phyloP scores from a whole-genome alignment of 2,113 vertebrate genomes.

The Misgurnus mizolepis region DNA sequence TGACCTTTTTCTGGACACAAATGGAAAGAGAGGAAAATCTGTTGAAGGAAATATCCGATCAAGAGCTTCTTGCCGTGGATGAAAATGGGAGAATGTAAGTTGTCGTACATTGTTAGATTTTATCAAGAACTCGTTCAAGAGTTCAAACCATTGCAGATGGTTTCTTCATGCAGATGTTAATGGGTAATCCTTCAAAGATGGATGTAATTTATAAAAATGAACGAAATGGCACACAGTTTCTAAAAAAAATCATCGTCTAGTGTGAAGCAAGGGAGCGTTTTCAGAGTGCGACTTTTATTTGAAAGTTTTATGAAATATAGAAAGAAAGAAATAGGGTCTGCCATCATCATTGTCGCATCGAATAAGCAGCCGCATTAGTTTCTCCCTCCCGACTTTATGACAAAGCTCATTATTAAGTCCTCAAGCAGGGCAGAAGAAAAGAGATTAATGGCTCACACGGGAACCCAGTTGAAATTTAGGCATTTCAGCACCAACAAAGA shows the following conservation, averaged over 20 bases:
- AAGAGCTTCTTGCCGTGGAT: conserved; percentile 69
- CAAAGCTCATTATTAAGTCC: conserved; percentile 26
- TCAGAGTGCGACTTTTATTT: conserved; percentile 16
- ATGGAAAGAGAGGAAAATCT: conserved; percentile 72
- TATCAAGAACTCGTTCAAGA: conserved; percentile 5
- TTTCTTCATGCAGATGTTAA: conserved; percentile 33
- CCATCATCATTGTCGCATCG: not conserved
- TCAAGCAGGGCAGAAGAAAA: conserved; percentile 18
- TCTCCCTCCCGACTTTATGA: conserved; percentile 4
- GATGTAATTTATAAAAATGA: conserved; percentile 18
- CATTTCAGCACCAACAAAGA: not conserved
- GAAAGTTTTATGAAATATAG: conserved; percentile 36
- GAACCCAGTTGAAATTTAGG: conserved; percentile 9
- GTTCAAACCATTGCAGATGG: conserved; percentile 28
- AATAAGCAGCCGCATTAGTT: conserved; percentile 18
- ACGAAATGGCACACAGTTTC: conserved; percentile 13
- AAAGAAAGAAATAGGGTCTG: conserved; percentile 5
- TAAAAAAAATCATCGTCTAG: not conserved
- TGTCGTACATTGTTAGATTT: not conserved
- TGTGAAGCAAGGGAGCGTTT: not conserved
- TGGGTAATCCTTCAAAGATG: not conserved
- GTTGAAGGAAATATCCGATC: conserved; percentile 63
- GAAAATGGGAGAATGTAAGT: conserved; percentile 73
- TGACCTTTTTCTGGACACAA: conserved; percentile 79
- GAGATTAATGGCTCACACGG: conserved; percentile 1